phyloP scores from a whole-genome alignment of 2,888 invertebrate species.

The Callimorpha dominula region DNA sequence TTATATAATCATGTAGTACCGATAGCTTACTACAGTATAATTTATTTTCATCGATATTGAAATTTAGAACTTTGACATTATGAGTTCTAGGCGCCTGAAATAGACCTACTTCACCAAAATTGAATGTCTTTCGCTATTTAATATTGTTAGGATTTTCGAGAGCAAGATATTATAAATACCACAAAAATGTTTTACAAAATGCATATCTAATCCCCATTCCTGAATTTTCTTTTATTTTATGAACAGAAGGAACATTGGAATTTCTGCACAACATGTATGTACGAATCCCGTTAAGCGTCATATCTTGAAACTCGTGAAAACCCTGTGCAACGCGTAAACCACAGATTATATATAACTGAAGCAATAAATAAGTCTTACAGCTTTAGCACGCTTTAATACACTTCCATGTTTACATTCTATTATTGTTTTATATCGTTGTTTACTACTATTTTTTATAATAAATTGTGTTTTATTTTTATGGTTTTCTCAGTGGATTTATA shows the following conservation, averaged over 20 bases:
- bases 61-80: background rate
- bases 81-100: background rate
- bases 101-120: too few species aligned
- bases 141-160: background rate
- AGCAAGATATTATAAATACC: background rate
- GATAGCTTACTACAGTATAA: background rate
- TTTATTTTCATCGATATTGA: background rate
- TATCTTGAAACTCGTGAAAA: background rate
- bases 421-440: background rate
- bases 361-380: slow-evolving; percentile 4
- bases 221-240: background rate
- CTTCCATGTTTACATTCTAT: background rate
- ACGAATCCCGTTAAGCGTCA: background rate
- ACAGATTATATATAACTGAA: background rate
- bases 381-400: background rate
- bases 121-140: background rate
- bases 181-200: background rate
- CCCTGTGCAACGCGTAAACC: background rate
- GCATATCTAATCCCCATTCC: background rate
- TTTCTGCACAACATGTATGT: too few species aligned
- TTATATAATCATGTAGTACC: background rate
- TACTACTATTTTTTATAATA: background rate
- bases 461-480: too few species aligned
- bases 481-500: too few species aligned
- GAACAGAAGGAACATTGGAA: slow-evolving; percentile 1